Evolutionary conservation across 2,797 vertebrate species (phyloP), one percentile per base, ranked within the genome.

Genomic region (Lepilemur septentrionalis): DNA sequence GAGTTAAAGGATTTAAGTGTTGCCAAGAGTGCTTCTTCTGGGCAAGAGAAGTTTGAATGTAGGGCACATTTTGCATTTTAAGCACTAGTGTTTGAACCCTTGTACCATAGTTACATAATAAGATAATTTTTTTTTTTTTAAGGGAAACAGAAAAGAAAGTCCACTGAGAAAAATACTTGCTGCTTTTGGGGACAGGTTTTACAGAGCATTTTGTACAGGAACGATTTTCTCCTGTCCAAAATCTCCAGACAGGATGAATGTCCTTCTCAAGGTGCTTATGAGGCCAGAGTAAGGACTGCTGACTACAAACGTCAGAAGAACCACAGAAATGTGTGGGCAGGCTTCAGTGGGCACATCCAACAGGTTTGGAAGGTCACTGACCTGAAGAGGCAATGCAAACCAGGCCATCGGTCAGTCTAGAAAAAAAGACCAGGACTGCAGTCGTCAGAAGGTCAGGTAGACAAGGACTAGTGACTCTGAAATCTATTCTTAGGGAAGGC

Each of bases 11-110:
- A 38, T 75, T 79, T 86, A 63, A 65, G 13, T 41, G 32, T 76
- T 81, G 65, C 55, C 41, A 84, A 91, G 41, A 55, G 70, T 89
- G 23, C 35, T 96, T 76, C 76, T 81, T 63, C 35, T 92, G 78
- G 81, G 61, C 84, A 63, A 46, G 9, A 69, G 41, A 83, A 41
- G 67, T 57, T 76, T 93, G 76, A 87, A 94, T 84, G 80, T 91
- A 96, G 95, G 92, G 23, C 41, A 50, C 28, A 32, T 76, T 94
- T 93, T 96, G 87, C 90, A 97, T 91, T 95, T 97, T 96, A 95
- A 97, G 55, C 46, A 79, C 57, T 78, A 41, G 69, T 76, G 20
- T 72, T 75, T 96, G 23, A 92, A 95, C 85, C 80, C 72, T 93
- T 93, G 84, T 91, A 61, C 73, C 65, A 69, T 22, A 59, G 48